Evolutionary conservation across 2,113 vertebrate genomes (phyloP).

Genomic region (Cyphomyrus plagiostoma): DNA sequence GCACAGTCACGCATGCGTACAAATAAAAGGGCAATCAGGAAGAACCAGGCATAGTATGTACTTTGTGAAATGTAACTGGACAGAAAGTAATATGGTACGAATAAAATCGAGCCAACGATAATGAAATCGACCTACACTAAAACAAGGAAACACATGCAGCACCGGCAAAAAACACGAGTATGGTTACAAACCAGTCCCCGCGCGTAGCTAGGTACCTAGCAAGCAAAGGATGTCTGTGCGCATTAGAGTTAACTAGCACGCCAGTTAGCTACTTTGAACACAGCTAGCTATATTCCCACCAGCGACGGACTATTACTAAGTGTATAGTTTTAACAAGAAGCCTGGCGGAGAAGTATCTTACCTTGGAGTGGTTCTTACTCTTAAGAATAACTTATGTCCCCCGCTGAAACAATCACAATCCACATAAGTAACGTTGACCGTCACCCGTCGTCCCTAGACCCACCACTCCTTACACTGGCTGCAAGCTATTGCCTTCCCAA

Average conservation of each 20-base stretch:
- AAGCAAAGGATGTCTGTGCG: slow-evolving; percentile 22
- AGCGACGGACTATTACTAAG: slow-evolving; percentile 18
- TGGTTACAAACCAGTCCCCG: background rate
- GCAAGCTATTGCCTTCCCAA: slow-evolving; percentile 27
- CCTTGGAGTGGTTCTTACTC: slow-evolving; percentile 19
- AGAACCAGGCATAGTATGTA: slow-evolving; percentile 42
- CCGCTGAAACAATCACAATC: slow-evolving; percentile 41
- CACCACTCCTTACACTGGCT: slow-evolving; percentile 10
- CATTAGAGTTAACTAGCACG: slow-evolving; percentile 35
- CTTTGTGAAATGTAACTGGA: slow-evolving; percentile 28
- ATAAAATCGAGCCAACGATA: background rate
- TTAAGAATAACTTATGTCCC: slow-evolving; percentile 36
- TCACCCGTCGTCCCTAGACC: slow-evolving; percentile 33
- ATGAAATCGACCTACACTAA: background rate
- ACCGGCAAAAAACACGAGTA: background rate
- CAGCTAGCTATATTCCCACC: slow-evolving; percentile 16
- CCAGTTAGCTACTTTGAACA: slow-evolving; percentile 53
- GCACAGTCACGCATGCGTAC: slow-evolving; percentile 50
- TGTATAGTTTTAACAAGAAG: slow-evolving; percentile 9
- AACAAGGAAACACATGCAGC: background rate
- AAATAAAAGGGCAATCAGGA: slow-evolving; percentile 34
- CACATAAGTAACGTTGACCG: slow-evolving; percentile 35
- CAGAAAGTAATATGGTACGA: background rate
- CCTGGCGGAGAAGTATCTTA: slow-evolving; percentile 27
- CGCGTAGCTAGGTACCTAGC: background rate